Conservation (phyloP, 2,888 invertebrate genomes). For the Andrena bicolor region DNA sequence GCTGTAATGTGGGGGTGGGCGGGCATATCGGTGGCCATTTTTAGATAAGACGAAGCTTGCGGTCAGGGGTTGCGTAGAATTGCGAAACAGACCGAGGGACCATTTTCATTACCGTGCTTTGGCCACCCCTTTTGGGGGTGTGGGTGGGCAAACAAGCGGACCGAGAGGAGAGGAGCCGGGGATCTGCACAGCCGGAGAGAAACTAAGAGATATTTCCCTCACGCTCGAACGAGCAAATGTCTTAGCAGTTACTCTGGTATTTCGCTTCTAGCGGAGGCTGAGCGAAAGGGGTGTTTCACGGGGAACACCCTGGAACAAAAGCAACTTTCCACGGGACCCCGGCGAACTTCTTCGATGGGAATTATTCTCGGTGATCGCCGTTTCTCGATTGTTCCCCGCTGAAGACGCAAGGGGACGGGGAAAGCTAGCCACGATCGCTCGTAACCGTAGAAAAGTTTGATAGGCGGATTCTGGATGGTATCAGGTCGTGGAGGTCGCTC, state of each 20-base stretch:
- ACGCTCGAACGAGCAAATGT: constrained; percentile 55
- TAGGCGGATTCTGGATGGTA: constrained; percentile 10
- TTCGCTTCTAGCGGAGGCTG: constrained; percentile 34
- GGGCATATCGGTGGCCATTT: constrained; percentile 70
- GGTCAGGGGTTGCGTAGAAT: constrained; percentile 80
- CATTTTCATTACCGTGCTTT: constrained; percentile 80
- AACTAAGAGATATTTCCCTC: constrained; percentile 63
- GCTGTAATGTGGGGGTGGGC: constrained; percentile 76
- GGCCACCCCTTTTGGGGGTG: constrained; percentile 45
- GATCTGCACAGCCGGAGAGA: constrained; percentile 12
- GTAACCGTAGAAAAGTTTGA: constrained; percentile 25
- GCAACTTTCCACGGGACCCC: constrained; percentile 16
- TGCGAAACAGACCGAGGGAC: constrained; percentile 75
- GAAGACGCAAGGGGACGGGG: neutral
- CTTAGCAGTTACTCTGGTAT: constrained; percentile 46
- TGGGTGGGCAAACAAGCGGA: constrained; percentile 39
- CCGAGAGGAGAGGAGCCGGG: constrained; percentile 4
- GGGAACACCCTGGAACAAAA: constrained; percentile 37
- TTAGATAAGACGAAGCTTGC: constrained; percentile 77
- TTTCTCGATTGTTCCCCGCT: constrained; percentile 10
- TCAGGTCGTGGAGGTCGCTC: neutral
- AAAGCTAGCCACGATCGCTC: neutral
- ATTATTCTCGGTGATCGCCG: constrained; percentile 32
- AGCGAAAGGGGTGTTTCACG: constrained; percentile 37
- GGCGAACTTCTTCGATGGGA: constrained; percentile 24